phyloP scores from a whole-genome alignment of 2,888 invertebrate species.

The Nomada ruficornis region DNA sequence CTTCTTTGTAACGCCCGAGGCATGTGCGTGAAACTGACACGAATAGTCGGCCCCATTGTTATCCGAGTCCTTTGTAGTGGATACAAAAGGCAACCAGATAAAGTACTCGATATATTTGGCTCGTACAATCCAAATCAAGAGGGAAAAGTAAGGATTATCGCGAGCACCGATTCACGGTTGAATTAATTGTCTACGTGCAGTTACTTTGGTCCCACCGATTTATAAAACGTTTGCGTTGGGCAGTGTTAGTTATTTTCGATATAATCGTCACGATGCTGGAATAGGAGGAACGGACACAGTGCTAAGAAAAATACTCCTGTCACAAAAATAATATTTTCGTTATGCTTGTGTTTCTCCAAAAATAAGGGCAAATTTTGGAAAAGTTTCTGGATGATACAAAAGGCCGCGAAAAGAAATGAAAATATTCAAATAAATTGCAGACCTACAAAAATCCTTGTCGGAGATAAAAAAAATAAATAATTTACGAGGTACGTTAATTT shows the following conservation, averaged over 20 bases:
- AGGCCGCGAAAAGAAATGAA: no score
- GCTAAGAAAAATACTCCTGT: background rate
- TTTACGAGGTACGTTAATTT: constrained; percentile 33
- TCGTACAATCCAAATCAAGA: constrained; percentile 47
- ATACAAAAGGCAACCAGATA: constrained; percentile 61
- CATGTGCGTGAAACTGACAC: constrained; percentile 59
- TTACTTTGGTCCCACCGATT: no score
- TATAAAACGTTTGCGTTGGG: background rate
- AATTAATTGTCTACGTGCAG: constrained; percentile 39
- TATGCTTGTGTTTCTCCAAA: background rate
- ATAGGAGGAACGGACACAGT: background rate
- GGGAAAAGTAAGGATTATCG: constrained; percentile 44
- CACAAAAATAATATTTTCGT: background rate
- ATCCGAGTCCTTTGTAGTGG: constrained; percentile 49
- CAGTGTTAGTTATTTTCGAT: background rate
- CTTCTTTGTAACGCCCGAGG: constrained; percentile 26
- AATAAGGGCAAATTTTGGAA: background rate
- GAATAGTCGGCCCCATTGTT: constrained; percentile 45
- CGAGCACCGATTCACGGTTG: constrained; percentile 6
- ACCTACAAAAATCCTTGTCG: constrained; percentile 3
- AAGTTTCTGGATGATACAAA: background rate
- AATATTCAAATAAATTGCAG: constrained; percentile 9
- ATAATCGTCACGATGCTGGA: background rate
- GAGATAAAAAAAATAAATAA: constrained; percentile 32
- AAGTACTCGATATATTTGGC: constrained; percentile 60